These are phyloP conservation scores for Lanius collurio DNA, from an alignment of 2,113 vertebrate genomes.

Conservation along the genomic window DNA sequence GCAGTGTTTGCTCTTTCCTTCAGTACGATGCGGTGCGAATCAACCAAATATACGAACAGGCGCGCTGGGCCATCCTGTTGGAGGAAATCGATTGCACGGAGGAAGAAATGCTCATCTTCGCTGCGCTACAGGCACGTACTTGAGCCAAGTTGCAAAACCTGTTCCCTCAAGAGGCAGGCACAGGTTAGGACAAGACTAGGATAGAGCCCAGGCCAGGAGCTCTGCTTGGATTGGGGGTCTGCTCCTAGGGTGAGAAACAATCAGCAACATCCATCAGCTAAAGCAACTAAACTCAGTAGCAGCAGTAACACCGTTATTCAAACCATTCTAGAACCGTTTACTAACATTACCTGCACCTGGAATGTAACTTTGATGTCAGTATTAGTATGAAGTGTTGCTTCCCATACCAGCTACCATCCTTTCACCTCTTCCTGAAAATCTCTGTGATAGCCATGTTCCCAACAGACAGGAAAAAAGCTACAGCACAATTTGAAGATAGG, in stretches of 20 bases:
- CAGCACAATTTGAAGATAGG: background rate
- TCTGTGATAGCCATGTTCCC: background rate
- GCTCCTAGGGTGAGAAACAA: background rate
- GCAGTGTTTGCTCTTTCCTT: background rate
- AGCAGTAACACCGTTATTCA: background rate
- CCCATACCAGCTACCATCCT: background rate
- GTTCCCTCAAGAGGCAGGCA: background rate
- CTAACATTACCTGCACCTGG: background rate
- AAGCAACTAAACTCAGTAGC: background rate
- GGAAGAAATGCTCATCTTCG: constrained; percentile 98
- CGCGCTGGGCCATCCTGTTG: constrained; percentile 91
- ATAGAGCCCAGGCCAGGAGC: background rate
- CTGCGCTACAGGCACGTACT: constrained; percentile 87
- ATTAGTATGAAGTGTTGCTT: background rate
- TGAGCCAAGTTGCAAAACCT: background rate
- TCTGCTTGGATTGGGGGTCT: background rate
- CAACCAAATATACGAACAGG: constrained; percentile 96
- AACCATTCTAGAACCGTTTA: background rate
- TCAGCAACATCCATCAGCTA: background rate
- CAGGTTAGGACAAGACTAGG: constrained; percentile 55
- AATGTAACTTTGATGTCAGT: background rate
- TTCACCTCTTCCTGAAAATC: background rate
- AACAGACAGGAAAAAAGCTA: background rate
- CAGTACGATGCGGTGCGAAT: constrained; percentile 95
- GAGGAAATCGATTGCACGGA: constrained; percentile 98